phyloP scores from a whole-genome alignment of 2,797 vertebrate genomes.

The Enteromius mattozi region DNA sequence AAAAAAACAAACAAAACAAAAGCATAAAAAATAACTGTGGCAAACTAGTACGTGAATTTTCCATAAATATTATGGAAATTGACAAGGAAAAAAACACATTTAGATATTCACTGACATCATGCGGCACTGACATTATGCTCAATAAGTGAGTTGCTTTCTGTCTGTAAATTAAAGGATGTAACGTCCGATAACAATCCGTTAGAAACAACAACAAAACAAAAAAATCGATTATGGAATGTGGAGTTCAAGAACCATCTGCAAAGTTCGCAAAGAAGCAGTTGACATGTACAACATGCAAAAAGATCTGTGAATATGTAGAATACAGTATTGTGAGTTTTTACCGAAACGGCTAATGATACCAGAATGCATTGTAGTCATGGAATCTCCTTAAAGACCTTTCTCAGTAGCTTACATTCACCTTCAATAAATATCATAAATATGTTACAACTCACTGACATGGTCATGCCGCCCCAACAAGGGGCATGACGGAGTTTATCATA shows the following conservation, averaged over 20 bases:
- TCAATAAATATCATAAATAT: conserved; percentile 89
- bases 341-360: conserved; percentile 77
- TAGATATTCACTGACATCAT: conserved; percentile 79
- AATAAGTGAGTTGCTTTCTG: conserved; percentile 77
- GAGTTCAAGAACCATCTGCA: conserved; percentile 52
- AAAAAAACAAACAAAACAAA: conserved; percentile 45
- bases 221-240: conserved; percentile 56
- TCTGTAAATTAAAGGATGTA: conserved; percentile 78
- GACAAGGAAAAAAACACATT: conserved; percentile 58
- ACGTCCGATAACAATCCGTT: conserved; percentile 61
- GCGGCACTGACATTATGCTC: conserved; percentile 79
- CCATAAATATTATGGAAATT: conserved; percentile 88
- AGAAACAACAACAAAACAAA: conserved; percentile 22
- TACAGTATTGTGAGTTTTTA: conserved; percentile 79
- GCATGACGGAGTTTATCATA: conserved; percentile 60
- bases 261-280: conserved; percentile 72
- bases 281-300: conserved; percentile 73
- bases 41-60: conserved; percentile 69
- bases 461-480: conserved; percentile 55
- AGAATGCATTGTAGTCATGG: conserved; percentile 59
- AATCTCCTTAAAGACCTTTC: conserved; percentile 69
- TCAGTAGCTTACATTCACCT: conserved; percentile 87
- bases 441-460: conserved; percentile 66
- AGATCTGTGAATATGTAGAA: conserved; percentile 72
- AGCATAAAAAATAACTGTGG: conserved; percentile 69